Base-by-base conservation (phyloP, 2,797 vertebrate genomes). In the Euphonia xanthogaster region DNA sequence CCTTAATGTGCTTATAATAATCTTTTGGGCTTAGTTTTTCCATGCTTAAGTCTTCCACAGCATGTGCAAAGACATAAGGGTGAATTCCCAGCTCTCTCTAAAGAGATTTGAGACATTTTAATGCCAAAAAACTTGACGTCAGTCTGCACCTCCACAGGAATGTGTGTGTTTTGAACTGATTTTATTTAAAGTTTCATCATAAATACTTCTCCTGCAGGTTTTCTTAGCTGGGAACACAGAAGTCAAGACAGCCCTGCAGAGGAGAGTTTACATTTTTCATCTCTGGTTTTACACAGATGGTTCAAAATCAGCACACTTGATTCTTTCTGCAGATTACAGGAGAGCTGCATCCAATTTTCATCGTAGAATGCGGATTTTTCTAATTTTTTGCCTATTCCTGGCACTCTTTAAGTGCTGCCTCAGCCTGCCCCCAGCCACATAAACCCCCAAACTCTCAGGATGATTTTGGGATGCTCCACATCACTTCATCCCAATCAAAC, bases 161-260 rank as follows among this genome's bases (percentile, higher is more conserved):
- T 10, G 30, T 27, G 30, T 30, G 3, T 31, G n/a, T 9, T 74
- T 94, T 65, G 5, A 53, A 78, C 51, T 28, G 7, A 18, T 54
- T 93, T 94, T 95, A 95, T 89, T 96, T 89, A 25, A 71, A 74
- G 53, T 90, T 60, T 83, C 63, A 19, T 86, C 61, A 92, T 95
- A 94, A 94, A 88, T 94, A 86, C 18, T 39, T 60, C 45, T 87
- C 37, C 51, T 40, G 82, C 1, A 5, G 53, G 24, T 50, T 88
- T 92, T 70, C 75, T 61, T 70, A 44, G 65, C 60, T 37, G 48
- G 48, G 72, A 58, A n/a, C 72, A 54, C 79, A 53, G 48, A 74
- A 81, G 47, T 40, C 50, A 18, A 50, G 47, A 22, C 83, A 90
- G 67, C 68, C 85, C 81, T 60, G 79, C 39, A 12, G 11, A 80